Evolutionary conservation across 2,797 vertebrate species (phyloP), one percentile per base, ranked within the genome.

Genomic region (Hephaestus fuliginosus): DNA sequence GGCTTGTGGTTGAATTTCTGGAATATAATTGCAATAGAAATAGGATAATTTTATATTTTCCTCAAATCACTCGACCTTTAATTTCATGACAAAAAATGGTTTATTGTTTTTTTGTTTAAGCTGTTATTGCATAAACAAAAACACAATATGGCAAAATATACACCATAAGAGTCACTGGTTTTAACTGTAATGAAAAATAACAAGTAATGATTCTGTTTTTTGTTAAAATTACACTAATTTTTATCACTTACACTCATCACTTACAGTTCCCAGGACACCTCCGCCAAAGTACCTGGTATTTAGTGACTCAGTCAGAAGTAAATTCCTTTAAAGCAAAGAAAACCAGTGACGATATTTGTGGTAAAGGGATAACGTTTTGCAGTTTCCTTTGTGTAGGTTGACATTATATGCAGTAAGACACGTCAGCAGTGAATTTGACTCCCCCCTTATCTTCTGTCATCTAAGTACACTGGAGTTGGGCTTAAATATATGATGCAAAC

Each of bases 321-420:
- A 28, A 52, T 20, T 18, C 2, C 14, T 46, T 43, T 12, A 43
- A 1, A n/a, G 20, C 60, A 56, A 30, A 28, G 14, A 17, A 60
- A 48, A 63, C 12, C 28, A 55, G 39, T 77, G 64, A 66, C 2
- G 11, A 20, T 0, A 28, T 43, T 61, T 30, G 36, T 58, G 62
- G 48, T 36, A 5, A 53, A 52, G 28, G 0, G 11, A 22, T 28
- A 8, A 13, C 14, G n/a, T 9, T 14, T 44, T 43, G 17, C 2
- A 62, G n/a, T 55, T 80, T 53, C 36, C 43, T 55, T 8, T 57
- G 33, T 46, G 74, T 62, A 48, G 71, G 75, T 43, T 28, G n/a
- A 17, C 11, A 36, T 15, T 28, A 3, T 43, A 9, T 17, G 22
- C 52, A 44, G 52, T 55, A 7, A 52, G 15, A 46, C 17, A 12